These are phyloP conservation scores for Nematolebias whitei DNA, from an alignment of 2,113 vertebrate genomes.

Conservation along the genomic window DNA sequence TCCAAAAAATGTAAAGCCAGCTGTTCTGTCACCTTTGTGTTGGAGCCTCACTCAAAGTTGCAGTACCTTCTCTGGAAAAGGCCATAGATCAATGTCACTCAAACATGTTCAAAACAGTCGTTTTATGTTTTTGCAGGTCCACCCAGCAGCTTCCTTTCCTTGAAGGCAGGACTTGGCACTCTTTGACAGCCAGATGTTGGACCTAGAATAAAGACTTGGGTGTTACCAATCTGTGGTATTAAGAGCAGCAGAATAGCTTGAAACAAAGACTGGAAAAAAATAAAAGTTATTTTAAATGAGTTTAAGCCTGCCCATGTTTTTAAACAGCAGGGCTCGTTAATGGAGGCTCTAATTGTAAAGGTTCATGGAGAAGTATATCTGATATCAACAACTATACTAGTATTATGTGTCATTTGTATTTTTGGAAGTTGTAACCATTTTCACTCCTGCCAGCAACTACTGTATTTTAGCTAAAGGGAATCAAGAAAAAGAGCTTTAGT, in stretches of 20 bases:
- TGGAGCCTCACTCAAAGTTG: constrained; percentile 19
- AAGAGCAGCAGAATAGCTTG: constrained; percentile 16
- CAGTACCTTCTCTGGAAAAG: constrained; percentile 35
- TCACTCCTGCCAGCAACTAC: not conserved
- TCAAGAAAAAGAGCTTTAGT: not conserved
- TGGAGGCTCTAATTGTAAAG: not conserved
- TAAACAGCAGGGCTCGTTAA: not conserved
- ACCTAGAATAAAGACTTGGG: constrained; percentile 30
- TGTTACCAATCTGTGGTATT: constrained; percentile 34
- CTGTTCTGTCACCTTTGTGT: constrained; percentile 34
- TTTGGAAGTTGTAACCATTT: not conserved
- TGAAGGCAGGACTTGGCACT: constrained; percentile 39
- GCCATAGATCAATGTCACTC: constrained; percentile 56
- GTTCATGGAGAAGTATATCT: not conserved
- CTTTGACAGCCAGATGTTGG: constrained; percentile 61
- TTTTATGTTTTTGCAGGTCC: constrained; percentile 63
- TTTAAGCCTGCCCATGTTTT: constrained; percentile 3
- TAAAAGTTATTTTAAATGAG: not conserved
- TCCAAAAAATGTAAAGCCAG: constrained; percentile 35
- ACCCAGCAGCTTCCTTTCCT: constrained; percentile 45
- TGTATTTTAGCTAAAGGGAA: not conserved
- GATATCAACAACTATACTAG: not conserved
- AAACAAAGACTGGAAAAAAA: constrained; percentile 3
- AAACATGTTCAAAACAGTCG: constrained; percentile 57
- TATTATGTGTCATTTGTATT: not conserved